Conservation (phyloP, 2,113 vertebrate species). For the Lates calcarifer region DNA sequence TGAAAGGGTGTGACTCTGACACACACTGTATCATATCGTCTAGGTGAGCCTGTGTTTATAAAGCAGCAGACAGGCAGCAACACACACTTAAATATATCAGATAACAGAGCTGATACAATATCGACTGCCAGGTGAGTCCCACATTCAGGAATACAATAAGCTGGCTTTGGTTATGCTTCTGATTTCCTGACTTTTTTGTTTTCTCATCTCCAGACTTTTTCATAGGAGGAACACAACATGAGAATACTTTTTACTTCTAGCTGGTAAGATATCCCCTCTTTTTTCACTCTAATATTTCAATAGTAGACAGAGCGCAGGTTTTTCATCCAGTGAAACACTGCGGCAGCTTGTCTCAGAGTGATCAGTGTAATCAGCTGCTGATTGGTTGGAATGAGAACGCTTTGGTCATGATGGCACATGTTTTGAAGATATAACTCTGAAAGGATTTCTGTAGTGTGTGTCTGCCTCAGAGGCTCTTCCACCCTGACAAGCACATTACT, state of each 20-base stretch:
- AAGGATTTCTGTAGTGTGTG: neutral
- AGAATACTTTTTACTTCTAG: constrained; percentile 70
- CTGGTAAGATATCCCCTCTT: constrained; percentile 72
- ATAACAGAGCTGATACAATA: neutral
- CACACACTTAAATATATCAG: neutral
- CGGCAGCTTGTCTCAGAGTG: no score
- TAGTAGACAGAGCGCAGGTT: neutral
- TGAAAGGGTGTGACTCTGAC: constrained; percentile 89
- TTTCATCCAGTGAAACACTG: neutral
- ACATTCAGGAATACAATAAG: neutral
- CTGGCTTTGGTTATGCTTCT: neutral
- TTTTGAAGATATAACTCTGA: constrained; percentile 14
- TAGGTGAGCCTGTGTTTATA: constrained; percentile 88
- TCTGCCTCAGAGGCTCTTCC: neutral
- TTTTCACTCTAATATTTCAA: neutral
- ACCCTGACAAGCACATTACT: neutral
- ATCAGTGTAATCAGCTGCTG: no score
- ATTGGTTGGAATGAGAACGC: constrained; percentile 4
- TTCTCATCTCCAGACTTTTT: constrained; percentile 33
- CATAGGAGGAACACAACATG: constrained; percentile 51
- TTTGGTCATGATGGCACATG: constrained; percentile 35
- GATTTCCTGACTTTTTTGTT: neutral
- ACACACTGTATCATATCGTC: constrained; percentile 83
- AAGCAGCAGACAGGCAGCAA: constrained; percentile 49
- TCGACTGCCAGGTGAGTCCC: constrained; percentile 35